These are phyloP conservation scores for Dendrolimus pini DNA, from an alignment of 2,888 invertebrate species.

Conservation along the genomic window DNA sequence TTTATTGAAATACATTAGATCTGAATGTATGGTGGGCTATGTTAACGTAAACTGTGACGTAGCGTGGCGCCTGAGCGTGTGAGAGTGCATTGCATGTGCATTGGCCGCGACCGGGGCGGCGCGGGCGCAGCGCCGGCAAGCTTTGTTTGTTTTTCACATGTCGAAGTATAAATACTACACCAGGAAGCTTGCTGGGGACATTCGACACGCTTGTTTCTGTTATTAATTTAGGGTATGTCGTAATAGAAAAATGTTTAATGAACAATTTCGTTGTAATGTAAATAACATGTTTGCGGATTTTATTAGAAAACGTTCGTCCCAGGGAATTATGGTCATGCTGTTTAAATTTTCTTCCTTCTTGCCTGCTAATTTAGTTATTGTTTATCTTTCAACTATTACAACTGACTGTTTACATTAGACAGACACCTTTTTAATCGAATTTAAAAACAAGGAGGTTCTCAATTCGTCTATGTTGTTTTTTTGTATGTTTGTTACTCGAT, in stretches of 20 bases:
- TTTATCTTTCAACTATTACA: too few relatives aligned
- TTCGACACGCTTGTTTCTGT: conserved; percentile 37
- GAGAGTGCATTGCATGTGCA: conserved; percentile 8
- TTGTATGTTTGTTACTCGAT: too few relatives aligned
- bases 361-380: too few relatives aligned
- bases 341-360: too few relatives aligned
- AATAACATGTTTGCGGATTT: conserved; percentile 28
- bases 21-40: conserved; percentile 4
- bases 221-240: conserved; percentile 28
- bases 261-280: conserved; percentile 15
- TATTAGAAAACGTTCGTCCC: conserved; percentile 25
- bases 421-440: too few relatives aligned
- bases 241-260: conserved; percentile 18
- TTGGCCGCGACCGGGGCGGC: conserved; percentile 11
- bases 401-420: too few relatives aligned
- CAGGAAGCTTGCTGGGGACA: conserved; percentile 52
- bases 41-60: conserved; percentile 16
- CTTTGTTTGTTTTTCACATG: conserved; percentile 69
- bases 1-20: conserved; percentile 13
- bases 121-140: conserved; percentile 36
- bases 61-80: conserved; percentile 15
- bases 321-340: not conserved
- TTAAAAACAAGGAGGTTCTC: too few relatives aligned
- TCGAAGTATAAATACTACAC: conserved; percentile 67
- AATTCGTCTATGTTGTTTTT: too few relatives aligned